Evolutionary conservation across 2,888 invertebrate species (phyloP), one percentile per base, ranked within the genome.

Genomic region (Eurois occulta): DNA sequence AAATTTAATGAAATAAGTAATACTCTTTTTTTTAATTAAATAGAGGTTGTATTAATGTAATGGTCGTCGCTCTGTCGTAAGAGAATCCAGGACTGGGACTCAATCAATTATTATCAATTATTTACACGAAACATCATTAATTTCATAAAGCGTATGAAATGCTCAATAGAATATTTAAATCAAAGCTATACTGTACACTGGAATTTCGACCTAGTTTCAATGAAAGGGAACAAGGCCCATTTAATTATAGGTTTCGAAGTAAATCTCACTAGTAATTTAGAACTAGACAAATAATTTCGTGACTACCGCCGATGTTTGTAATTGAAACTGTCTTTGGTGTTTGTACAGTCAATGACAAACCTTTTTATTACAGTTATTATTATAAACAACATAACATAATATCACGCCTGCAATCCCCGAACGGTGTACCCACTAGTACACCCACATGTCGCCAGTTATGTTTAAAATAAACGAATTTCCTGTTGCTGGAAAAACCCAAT

Each of bases 231-330:
- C 8, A 43, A 18, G 3, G 11, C 13, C 8, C 18, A 7, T 74
- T 65, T 75, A 80, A 69, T 65, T n/a, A 69, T 58, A 16, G 58
- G 41, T 58, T 65, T 58, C 7, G 1, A 65, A 65, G 18, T 62
- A 21, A 66, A 55, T 41, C 24, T 62, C 8, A 24, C 55, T 35
- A 62, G 24, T 76, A 32, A 55, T 71, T 60, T 38, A 28, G 24
- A 68, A 38, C 60, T 55, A 41, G 13, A 77, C 60, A 46, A 81
- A 62, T 77, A 21, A 62, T 77, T 77, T 10, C 41, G 16, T 48
- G n/a, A 65, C 46, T 71, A 46, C 41, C 16, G 10, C 46, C 32
- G 35, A 13, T 71, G 62, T 71, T 74, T 48, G 32, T 68, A 75
- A 68, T 75, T 69, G 68, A 41, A 68, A 18, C 60, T 70, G 28